Percentiles rank a stretch among this genome's conserved stretches.
phyloP scores from a whole-genome alignment of 2,888 invertebrate genomes.

The Ophion obscuratus region DNA sequence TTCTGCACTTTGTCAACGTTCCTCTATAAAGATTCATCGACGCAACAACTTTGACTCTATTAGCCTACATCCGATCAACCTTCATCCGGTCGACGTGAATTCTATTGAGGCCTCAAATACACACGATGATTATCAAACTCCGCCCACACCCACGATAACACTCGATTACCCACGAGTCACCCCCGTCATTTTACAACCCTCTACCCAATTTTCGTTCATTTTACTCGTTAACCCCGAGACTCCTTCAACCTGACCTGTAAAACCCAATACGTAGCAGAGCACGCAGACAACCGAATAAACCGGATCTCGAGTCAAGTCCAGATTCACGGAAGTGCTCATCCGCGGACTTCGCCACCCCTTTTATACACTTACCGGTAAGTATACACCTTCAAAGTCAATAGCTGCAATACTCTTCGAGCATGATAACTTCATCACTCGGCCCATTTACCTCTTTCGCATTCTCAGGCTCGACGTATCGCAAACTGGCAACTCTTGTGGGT shows the following conservation, averaged over 20 bases:
- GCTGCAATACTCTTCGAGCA: constrained; percentile 20
- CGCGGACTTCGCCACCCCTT: background rate
- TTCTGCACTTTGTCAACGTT: background rate
- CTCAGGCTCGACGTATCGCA: constrained; percentile 10
- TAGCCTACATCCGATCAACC: background rate
- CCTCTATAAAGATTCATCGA: background rate
- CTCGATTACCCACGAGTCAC: background rate
- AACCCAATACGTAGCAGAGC: background rate
- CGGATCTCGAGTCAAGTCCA: background rate
- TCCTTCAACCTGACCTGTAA: background rate
- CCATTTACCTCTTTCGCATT: constrained; percentile 8
- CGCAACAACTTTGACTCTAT: background rate
- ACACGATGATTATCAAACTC: background rate
- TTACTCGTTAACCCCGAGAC: background rate
- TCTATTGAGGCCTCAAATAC: background rate
- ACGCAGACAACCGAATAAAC: background rate
- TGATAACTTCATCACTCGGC: constrained; percentile 44
- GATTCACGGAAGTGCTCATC: background rate
- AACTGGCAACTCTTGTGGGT: constrained; percentile 34
- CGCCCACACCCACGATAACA: background rate
- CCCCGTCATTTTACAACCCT: background rate
- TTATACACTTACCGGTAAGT: constrained; percentile 4
- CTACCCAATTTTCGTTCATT: background rate
- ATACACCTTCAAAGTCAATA: constrained; percentile 13
- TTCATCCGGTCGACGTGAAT: background rate